Evolutionary conservation across 2,797 vertebrate species (phyloP).

Genomic region (Phylloscopus collybita): DNA sequence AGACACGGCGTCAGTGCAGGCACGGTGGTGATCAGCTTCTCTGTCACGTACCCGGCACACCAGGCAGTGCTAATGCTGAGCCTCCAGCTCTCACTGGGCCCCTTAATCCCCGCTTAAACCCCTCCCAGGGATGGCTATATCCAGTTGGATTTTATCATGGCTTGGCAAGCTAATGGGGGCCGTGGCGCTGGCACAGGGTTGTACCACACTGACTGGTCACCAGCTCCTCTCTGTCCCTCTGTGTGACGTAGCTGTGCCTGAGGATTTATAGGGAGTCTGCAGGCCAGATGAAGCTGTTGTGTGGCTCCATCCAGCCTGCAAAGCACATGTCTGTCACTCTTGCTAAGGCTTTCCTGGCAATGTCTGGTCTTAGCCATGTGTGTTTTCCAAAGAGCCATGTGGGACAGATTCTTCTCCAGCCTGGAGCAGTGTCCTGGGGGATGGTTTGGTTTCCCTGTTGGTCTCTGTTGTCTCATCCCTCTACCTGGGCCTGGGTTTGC

Average conservation of each 20-base stretch:
- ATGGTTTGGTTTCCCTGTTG: neutral
- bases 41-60: neutral
- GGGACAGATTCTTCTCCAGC: neutral
- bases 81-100: neutral
- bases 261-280: neutral
- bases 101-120: constrained; percentile 17
- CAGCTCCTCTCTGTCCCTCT: neutral
- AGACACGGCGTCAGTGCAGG: fast-evolving
- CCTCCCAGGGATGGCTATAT: neutral
- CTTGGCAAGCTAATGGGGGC: neutral
- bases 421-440: neutral
- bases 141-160: neutral
- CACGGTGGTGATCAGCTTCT: neutral
- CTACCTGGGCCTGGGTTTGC: neutral
- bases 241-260: neutral
- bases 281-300: neutral
- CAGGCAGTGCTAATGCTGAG: neutral
- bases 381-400: neutral
- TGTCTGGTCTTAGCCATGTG: fast-evolving
- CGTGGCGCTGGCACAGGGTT: fast-evolving
- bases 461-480: neutral
- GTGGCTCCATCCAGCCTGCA: constrained; percentile 3
- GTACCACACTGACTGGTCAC: fast-evolving
- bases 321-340: neutral
- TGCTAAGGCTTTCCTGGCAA: neutral